Percentiles rank a stretch among this genome's conserved stretches.
These are phyloP conservation scores for Anolis sagrei DNA, from an alignment of 2,113 vertebrate genomes.

Conservation along the genomic window DNA sequence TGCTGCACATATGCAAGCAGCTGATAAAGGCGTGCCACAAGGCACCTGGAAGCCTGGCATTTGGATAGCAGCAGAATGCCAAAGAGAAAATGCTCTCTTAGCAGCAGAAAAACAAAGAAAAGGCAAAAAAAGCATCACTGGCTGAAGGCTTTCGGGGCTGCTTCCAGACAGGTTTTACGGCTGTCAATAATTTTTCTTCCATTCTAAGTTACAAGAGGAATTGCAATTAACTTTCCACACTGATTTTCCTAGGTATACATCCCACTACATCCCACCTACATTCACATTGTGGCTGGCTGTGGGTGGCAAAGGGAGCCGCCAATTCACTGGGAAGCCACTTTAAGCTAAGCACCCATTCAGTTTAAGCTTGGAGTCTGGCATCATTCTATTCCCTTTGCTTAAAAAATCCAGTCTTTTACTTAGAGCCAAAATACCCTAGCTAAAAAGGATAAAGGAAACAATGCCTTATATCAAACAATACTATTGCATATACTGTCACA, in stretches of 20 bases:
- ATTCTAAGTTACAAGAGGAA: background rate
- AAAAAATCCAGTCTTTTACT: background rate
- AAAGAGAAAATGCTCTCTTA: slow-evolving; percentile 14
- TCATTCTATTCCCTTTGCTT: background rate
- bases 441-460: background rate
- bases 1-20: slow-evolving; percentile 36
- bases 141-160: background rate
- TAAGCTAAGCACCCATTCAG: background rate
- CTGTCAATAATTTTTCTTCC: background rate
- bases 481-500: background rate
- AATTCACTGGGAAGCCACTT: background rate
- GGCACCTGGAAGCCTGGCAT: slow-evolving; percentile 1
- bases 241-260: background rate
- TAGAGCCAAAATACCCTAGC: background rate
- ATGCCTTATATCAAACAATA: background rate
- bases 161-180: background rate
- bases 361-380: background rate
- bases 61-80: background rate
- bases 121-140: slow-evolving; percentile 17
- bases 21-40: slow-evolving; percentile 51
- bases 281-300: no score
- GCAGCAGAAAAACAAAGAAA: background rate
- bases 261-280: background rate
- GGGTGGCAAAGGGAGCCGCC: background rate
- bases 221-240: background rate